A percentile compares a stretch with the other conserved stretches of the same genome.
phyloP scores from a whole-genome alignment of 2,113 vertebrate species.

The Athene noctua region DNA sequence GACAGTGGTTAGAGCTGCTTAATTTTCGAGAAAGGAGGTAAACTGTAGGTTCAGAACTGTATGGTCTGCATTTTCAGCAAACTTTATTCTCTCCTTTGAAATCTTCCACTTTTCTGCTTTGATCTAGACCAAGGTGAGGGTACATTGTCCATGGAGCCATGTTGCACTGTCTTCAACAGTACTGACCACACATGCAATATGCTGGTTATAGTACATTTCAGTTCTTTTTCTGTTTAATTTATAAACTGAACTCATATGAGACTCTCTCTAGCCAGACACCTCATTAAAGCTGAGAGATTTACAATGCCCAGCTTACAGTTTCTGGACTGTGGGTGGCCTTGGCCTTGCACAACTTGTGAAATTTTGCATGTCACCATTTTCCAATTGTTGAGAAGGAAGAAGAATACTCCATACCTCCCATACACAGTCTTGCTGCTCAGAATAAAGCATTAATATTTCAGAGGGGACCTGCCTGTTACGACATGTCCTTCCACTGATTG shows the following conservation, averaged over 20 bases:
- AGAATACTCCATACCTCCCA: neutral
- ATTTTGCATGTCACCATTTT: slow-evolving; percentile 21
- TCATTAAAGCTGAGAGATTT: slow-evolving; percentile 51
- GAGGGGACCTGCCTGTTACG: neutral
- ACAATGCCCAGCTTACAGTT: slow-evolving; percentile 21
- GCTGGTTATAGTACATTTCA: neutral
- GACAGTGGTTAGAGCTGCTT: neutral
- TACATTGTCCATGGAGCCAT: neutral
- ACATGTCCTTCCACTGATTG: neutral
- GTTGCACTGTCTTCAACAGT: neutral
- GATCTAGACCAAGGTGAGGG: neutral
- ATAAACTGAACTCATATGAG: neutral
- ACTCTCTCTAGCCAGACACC: slow-evolving; percentile 4
- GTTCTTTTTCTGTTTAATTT: slow-evolving; percentile 14
- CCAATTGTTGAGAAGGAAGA: neutral
- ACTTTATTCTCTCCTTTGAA: neutral
- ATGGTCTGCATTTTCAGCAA: neutral
- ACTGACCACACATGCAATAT: neutral
- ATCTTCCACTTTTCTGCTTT: neutral
- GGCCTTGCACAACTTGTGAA: slow-evolving; percentile 14
- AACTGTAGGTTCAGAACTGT: neutral
- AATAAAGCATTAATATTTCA: slow-evolving; percentile 15
- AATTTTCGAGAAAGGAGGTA: neutral
- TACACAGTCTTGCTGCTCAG: neutral
- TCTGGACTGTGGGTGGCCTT: slow-evolving; percentile 47